Conservation (phyloP, 2,888 invertebrate genomes). For the Rambutsinella grinnellia region DNA sequence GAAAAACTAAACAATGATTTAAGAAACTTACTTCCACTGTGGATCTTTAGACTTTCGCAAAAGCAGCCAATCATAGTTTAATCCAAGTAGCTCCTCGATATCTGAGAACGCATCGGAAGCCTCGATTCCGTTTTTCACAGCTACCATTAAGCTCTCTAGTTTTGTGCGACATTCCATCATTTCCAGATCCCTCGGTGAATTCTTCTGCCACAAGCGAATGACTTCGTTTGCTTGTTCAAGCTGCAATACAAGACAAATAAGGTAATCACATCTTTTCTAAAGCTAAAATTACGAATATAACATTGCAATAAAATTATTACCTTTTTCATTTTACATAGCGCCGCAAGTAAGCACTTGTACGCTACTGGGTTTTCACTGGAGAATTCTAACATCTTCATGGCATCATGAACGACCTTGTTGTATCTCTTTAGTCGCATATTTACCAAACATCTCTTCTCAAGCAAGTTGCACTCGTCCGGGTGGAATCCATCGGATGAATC, state of each 20-base stretch:
- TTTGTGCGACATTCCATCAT: conserved; percentile 65
- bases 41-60: conserved; percentile 52
- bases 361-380: conserved; percentile 58
- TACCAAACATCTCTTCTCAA: conserved; percentile 63
- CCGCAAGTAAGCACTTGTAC: conserved; percentile 61
- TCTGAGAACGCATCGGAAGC: conserved; percentile 62
- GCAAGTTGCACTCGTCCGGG: conserved; percentile 53
- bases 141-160: conserved; percentile 59
- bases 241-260: conserved; percentile 44
- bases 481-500: conserved; percentile 7
- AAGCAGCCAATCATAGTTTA: conserved; percentile 61
- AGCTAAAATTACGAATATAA: no score
- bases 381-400: conserved; percentile 57
- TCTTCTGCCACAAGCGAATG: conserved; percentile 60
- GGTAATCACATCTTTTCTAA: no score
- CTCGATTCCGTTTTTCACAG: conserved; percentile 63
- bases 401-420: conserved; percentile 59
- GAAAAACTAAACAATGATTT: neutral
- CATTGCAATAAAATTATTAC: conserved; percentile 31
- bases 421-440: conserved; percentile 58
- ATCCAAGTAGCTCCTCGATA: conserved; percentile 60
- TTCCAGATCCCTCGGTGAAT: conserved; percentile 58
- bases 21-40: conserved; percentile 63
- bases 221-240: conserved; percentile 60
- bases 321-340: conserved; percentile 63